A percentile compares a stretch with the other conserved stretches of the same genome.
These are phyloP conservation scores for Synergus itoensis DNA, from an alignment of 2,888 invertebrate genomes.

Conservation along the genomic window DNA sequence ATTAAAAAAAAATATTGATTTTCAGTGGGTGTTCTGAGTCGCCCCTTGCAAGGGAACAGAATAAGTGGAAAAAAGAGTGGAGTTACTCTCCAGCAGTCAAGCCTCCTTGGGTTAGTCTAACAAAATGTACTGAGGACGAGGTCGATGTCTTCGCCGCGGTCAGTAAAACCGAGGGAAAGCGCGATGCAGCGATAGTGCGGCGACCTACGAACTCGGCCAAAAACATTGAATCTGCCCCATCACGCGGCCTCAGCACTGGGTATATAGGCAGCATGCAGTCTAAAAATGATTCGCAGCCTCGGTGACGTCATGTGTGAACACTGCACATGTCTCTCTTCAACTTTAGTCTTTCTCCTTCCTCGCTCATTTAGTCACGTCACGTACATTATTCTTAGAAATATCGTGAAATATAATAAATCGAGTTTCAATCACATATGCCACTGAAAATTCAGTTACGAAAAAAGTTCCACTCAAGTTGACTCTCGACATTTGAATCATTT, in stretches of 20 bases:
- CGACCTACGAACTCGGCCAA: conserved; percentile 48
- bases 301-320: conserved; percentile 65
- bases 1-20: background rate
- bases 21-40: no score
- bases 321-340: conserved; percentile 34
- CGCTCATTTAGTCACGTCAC: conserved; percentile 20
- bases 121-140: conserved; percentile 46
- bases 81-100: conserved; percentile 1
- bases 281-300: conserved; percentile 70
- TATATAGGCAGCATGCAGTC: conserved; percentile 59
- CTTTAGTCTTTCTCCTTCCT: conserved; percentile 1
- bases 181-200: conserved; percentile 53
- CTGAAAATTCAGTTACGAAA: background rate
- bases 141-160: conserved; percentile 64
- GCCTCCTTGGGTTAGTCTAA: background rate
- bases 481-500: no score
- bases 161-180: conserved; percentile 71
- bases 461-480: background rate
- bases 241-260: background rate
- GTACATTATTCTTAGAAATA: background rate
- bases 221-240: conserved; percentile 51
- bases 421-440: background rate
- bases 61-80: background rate
- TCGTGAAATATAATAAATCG: background rate
- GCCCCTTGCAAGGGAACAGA: background rate